Conservation (phyloP, 1,140 invertebrate species). For the Eurosta solidaginis region DNA sequence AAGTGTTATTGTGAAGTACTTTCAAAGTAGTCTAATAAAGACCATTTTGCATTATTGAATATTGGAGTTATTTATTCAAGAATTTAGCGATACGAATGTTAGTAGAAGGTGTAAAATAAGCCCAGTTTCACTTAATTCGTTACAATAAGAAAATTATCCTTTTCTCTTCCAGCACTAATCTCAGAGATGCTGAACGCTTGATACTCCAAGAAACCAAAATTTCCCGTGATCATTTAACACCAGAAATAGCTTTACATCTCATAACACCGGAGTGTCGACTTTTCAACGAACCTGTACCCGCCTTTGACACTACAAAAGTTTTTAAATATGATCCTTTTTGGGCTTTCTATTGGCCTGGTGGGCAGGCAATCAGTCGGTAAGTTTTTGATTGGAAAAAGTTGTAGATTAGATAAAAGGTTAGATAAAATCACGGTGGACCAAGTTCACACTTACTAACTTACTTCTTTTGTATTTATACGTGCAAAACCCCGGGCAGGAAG, state of each 20-base stretch:
- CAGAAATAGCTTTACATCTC: slow-evolving; percentile 63
- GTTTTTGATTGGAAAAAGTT: slow-evolving; percentile 43
- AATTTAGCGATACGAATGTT: too few species aligned
- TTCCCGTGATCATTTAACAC: slow-evolving; percentile 62
- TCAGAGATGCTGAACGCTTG: not conserved
- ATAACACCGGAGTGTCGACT: slow-evolving; percentile 62
- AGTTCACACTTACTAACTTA: too few species aligned
- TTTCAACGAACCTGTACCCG: slow-evolving; percentile 56
- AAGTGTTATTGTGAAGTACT: too few species aligned
- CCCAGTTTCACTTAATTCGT: not conserved
- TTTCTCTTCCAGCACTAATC: not conserved
- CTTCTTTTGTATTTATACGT: too few species aligned
- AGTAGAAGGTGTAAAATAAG: too few species aligned
- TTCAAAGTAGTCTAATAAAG: too few species aligned
- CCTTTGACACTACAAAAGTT: slow-evolving; percentile 37
- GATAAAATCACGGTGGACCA: too few species aligned
- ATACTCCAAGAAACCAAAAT: slow-evolving; percentile 34
- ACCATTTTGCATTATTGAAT: too few species aligned
- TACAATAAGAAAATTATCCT: not conserved
- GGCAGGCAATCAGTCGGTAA: slow-evolving; percentile 59
- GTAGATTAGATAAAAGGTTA: too few species aligned
- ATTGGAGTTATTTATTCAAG: too few species aligned
- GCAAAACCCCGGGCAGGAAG: too few species aligned
- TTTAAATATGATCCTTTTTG: slow-evolving; percentile 63
- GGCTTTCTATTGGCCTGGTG: slow-evolving; percentile 69